Conservation (phyloP, 2,113 vertebrate genomes). For the Dascyllus trimaculatus region DNA sequence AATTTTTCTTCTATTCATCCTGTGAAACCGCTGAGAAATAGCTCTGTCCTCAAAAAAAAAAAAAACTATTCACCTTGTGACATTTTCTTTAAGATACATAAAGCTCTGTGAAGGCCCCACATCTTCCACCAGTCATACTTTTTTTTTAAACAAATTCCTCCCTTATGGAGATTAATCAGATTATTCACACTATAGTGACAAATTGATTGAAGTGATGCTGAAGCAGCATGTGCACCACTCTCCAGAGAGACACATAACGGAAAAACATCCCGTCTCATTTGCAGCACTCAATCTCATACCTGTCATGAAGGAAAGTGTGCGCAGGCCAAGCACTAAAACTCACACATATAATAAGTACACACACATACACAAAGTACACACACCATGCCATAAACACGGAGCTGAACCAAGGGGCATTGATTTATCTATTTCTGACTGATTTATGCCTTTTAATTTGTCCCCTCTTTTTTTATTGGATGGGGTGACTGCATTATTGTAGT, state of each 20-base stretch:
- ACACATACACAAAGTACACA: constrained; percentile 1
- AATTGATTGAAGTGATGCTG: constrained; percentile 73
- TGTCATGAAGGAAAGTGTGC: constrained; percentile 49
- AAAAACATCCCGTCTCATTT: constrained; percentile 65
- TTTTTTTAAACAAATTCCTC: constrained; percentile 6
- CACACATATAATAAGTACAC: constrained; percentile 11
- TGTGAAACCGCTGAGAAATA: background rate
- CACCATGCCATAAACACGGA: constrained; percentile 31
- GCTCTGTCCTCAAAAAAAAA: background rate
- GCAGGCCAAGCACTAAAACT: background rate
- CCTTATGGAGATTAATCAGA: constrained; percentile 57
- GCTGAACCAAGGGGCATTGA: constrained; percentile 40
- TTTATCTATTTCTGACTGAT: constrained; percentile 56
- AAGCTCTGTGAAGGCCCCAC: background rate
- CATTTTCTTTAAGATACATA: background rate
- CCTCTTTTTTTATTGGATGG: constrained; percentile 30
- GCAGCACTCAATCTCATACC: constrained; percentile 52
- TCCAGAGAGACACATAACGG: constrained; percentile 38
- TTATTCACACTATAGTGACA: constrained; percentile 61
- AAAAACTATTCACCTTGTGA: background rate
- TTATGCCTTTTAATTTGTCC: constrained; percentile 70
- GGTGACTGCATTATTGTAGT: constrained; percentile 12
- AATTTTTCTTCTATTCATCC: background rate
- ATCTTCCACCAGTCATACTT: constrained; percentile 9
- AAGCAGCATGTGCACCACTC: constrained; percentile 57